A percentile compares a stretch with the other conserved stretches of the same genome.
These are phyloP conservation scores for Miniopterus natalensis DNA, from an alignment of 2,113 vertebrate genomes.

Conservation along the genomic window DNA sequence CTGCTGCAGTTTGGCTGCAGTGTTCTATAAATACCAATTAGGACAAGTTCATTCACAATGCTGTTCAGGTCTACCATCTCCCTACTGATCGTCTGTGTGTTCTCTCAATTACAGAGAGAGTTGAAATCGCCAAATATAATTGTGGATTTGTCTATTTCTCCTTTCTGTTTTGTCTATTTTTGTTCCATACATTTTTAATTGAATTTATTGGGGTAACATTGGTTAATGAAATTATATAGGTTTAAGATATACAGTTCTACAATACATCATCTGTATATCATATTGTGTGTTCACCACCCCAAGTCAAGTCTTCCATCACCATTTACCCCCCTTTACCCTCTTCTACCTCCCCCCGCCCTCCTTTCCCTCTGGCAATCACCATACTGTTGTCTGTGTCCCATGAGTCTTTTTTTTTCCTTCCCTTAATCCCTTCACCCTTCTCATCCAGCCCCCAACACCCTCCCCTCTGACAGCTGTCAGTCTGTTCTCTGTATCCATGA, in stretches of 20 bases:
- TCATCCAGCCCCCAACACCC: background rate
- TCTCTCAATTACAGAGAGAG: background rate
- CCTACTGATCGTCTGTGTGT: background rate
- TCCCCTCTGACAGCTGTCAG: background rate
- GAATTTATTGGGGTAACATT: background rate
- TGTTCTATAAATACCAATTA: background rate
- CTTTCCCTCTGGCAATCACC: background rate
- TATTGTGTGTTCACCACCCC: background rate
- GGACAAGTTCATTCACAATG: background rate
- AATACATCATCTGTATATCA: background rate
- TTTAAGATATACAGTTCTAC: background rate
- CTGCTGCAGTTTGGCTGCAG: background rate
- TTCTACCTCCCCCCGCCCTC: background rate
- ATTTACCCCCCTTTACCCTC: background rate
- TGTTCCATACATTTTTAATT: background rate
- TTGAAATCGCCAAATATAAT: background rate
- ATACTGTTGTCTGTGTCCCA: background rate
- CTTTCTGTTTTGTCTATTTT: background rate
- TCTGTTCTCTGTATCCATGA: background rate
- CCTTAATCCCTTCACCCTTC: background rate
- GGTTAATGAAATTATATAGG: background rate
- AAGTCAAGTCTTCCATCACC: background rate
- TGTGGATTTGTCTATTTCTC: constrained; percentile 17
- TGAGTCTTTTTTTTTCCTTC: background rate
- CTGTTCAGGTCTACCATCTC: background rate